Conservation (phyloP, 1,140 invertebrate species). For the Choristoneura fumiferana region DNA sequence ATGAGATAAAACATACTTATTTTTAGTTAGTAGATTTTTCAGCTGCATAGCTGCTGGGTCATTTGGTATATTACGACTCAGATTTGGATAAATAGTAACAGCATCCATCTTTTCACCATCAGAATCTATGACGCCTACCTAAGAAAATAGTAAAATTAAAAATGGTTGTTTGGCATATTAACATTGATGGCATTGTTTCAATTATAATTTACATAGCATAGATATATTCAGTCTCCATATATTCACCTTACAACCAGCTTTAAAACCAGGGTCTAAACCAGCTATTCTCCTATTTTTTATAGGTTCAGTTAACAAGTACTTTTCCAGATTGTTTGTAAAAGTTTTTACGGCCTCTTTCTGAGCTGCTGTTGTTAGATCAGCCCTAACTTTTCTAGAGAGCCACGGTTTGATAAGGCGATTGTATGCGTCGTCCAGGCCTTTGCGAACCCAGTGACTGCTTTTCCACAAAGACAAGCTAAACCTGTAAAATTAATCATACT, state of each 20-base stretch:
- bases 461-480: constrained; percentile 70
- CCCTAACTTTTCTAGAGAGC: constrained; percentile 82
- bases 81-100: constrained; percentile 84
- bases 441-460: constrained; percentile 60
- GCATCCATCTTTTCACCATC: constrained; percentile 85
- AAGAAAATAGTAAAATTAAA: constrained; percentile 24
- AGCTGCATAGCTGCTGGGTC: constrained; percentile 60
- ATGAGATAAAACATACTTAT: constrained; percentile 46
- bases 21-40: constrained; percentile 47
- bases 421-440: constrained; percentile 74
- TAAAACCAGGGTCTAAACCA: constrained; percentile 93
- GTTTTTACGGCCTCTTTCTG: constrained; percentile 90
- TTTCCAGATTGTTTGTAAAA: constrained; percentile 91
- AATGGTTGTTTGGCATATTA: no score
- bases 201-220: no score
- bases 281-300: constrained; percentile 88
- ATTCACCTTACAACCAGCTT: constrained; percentile 90
- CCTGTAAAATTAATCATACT: constrained; percentile 57
- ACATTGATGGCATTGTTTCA: no score
- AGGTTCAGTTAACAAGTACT: constrained; percentile 88
- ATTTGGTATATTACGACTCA: constrained; percentile 39
- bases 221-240: not conserved
- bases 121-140: constrained; percentile 71
- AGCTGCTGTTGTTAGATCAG: constrained; percentile 86
- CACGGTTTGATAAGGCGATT: constrained; percentile 82